Evolutionary conservation across 2,888 invertebrate species (phyloP).

Genomic region (Nudaria mundana): DNA sequence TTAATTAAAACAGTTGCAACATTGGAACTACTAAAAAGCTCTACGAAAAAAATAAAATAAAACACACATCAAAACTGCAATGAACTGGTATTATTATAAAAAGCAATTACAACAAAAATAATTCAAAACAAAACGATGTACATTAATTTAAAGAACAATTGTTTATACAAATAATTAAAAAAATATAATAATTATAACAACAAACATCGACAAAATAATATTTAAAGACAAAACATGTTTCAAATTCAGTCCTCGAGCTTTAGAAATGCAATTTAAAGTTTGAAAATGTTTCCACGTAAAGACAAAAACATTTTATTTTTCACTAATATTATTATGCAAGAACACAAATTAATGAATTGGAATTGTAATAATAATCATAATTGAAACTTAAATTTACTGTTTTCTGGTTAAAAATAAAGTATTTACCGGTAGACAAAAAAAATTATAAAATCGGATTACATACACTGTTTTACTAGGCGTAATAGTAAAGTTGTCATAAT

Average conservation of each 20-base stretch:
- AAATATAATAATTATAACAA: conserved; percentile 83
- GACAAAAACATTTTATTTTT: conserved; percentile 56
- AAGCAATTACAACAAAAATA: conserved; percentile 89
- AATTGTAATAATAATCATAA: conserved; percentile 45
- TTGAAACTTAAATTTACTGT: conserved; percentile 61
- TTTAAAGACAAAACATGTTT: conserved; percentile 80
- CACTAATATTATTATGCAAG: conserved; percentile 74
- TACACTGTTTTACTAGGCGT: conserved; percentile 45
- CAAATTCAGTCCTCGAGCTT: conserved; percentile 77
- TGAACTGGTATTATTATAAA: conserved; percentile 88
- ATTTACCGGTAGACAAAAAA: conserved; percentile 50
- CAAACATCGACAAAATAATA: conserved; percentile 82
- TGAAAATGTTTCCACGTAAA: conserved; percentile 54
- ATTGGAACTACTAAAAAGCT: conserved; percentile 50
- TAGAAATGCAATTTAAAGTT: conserved; percentile 80
- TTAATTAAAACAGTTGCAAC: conserved; percentile 45
- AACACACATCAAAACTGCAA: conserved; percentile 85
- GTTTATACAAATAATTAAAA: conserved; percentile 86
- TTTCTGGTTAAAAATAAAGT: conserved; percentile 51
- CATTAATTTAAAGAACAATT: conserved; percentile 89
- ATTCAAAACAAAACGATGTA: conserved; percentile 89
- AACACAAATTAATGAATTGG: conserved; percentile 46
- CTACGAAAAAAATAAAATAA: conserved; percentile 75
- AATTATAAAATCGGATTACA: conserved; percentile 39
- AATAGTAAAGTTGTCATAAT: conserved; percentile 72